Percentiles rank a stretch among this genome's conserved stretches.
Evolutionary conservation across 2,113 vertebrate species (phyloP).

Genomic region (Takifugu flavidus): DNA sequence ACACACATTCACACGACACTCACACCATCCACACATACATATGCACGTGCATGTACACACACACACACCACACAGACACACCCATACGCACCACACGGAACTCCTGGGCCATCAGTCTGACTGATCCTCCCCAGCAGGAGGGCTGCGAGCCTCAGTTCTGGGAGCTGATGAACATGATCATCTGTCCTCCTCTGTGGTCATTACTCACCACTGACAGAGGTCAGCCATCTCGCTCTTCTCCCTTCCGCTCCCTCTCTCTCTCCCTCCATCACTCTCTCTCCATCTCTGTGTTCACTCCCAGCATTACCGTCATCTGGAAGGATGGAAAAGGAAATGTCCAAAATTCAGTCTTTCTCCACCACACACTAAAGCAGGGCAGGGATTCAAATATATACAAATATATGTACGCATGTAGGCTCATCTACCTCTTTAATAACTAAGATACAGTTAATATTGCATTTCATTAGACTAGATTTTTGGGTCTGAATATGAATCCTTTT

Average conservation of each 20-base stretch:
- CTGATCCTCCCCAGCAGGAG: slow-evolving; percentile 54
- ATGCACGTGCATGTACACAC: slow-evolving; percentile 13
- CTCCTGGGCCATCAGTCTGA: slow-evolving; percentile 46
- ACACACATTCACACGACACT: slow-evolving; percentile 1
- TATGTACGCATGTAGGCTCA: not conserved
- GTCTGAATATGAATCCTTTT: too few relatives aligned
- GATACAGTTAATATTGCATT: too few relatives aligned
- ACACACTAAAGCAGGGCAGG: too few relatives aligned
- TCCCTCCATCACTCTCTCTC: slow-evolving; percentile 22
- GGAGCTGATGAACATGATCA: slow-evolving; percentile 57
- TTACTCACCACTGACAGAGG: slow-evolving; percentile 49
- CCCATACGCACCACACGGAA: slow-evolving; percentile 19
- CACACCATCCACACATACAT: not conserved
- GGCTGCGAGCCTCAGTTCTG: slow-evolving; percentile 33
- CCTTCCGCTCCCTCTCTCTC: slow-evolving; percentile 15
- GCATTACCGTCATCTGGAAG: too few relatives aligned
- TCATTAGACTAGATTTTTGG: too few relatives aligned
- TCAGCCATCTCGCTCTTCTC: slow-evolving; percentile 23
- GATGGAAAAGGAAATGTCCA: too few relatives aligned
- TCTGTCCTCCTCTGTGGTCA: slow-evolving; percentile 57
- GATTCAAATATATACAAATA: not conserved
- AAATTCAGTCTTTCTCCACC: too few relatives aligned
- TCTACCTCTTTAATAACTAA: too few relatives aligned
- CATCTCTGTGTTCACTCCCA: slow-evolving; percentile 3
- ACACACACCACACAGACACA: slow-evolving; percentile 3